These are phyloP conservation scores for Noctua comes DNA, from an alignment of 2,888 invertebrate species.

Conservation along the genomic window DNA sequence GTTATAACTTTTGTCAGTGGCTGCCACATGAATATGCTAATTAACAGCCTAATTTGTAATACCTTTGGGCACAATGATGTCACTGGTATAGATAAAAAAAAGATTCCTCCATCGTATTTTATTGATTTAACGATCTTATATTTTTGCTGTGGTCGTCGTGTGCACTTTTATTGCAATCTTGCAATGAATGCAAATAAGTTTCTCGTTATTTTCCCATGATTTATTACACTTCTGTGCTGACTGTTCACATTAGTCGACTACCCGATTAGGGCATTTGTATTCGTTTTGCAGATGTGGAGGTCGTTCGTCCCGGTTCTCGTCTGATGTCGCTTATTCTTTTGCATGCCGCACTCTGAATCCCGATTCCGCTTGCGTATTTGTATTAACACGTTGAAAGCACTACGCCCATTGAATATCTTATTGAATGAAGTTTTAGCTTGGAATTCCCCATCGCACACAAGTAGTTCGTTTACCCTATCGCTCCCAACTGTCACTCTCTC, in stretches of 20 bases:
- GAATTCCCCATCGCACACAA: constrained; percentile 57
- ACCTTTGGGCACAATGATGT: constrained; percentile 64
- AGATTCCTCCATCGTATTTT: constrained; percentile 57
- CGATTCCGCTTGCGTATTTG: constrained; percentile 82
- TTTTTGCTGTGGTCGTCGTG: constrained; percentile 48
- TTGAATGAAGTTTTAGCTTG: constrained; percentile 56
- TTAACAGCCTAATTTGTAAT: constrained; percentile 64
- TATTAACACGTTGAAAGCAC: constrained; percentile 85
- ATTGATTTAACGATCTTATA: constrained; percentile 55
- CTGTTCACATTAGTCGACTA: constrained; percentile 76
- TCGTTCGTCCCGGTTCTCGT: constrained; percentile 89
- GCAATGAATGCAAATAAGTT: constrained; percentile 71
- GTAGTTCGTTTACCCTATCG: constrained; percentile 49
- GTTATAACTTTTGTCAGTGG: constrained; percentile 66
- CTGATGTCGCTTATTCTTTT: constrained; percentile 82
- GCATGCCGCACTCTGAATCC: constrained; percentile 79
- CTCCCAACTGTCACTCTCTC: constrained; percentile 40
- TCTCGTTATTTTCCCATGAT: constrained; percentile 75
- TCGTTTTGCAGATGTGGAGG: constrained; percentile 84
- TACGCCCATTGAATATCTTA: constrained; percentile 76
- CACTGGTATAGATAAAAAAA: constrained; percentile 59
- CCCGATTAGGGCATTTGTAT: constrained; percentile 84
- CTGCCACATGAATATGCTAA: constrained; percentile 68
- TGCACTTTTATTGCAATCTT: constrained; percentile 70
- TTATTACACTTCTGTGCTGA: constrained; percentile 74